These are phyloP conservation scores for Gryllus longicercus DNA, from an alignment of 2,888 invertebrate species.

Conservation along the genomic window DNA sequence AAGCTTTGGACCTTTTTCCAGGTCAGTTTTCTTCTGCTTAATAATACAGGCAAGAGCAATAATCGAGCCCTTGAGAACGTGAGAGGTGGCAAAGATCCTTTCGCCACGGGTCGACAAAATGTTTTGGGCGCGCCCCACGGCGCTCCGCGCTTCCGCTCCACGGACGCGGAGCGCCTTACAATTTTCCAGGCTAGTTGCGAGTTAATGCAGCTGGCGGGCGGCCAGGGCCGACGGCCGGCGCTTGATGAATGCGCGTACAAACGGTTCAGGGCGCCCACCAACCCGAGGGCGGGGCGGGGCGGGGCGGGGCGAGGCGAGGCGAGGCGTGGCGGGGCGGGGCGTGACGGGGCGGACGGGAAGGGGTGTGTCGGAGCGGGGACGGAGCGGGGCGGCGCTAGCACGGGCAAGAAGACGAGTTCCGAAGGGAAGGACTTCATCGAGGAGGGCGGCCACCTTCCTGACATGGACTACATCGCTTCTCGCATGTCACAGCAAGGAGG, in stretches of 20 bases:
- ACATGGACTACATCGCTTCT: slow-evolving; percentile 10
- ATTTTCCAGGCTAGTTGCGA: slow-evolving; percentile 11
- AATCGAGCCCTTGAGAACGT: too few species aligned
- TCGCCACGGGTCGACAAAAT: too few species aligned
- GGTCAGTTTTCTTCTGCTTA: too few species aligned
- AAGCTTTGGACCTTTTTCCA: too few species aligned
- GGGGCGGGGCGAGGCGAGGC: background rate
- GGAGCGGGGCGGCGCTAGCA: background rate
- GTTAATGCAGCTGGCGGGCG: background rate
- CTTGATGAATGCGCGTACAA: background rate
- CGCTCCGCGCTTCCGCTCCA: background rate
- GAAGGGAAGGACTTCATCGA: background rate
- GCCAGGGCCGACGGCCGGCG: background rate
- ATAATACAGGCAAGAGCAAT: too few species aligned
- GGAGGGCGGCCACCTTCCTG: background rate
- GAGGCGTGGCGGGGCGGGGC: background rate
- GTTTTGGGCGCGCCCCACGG: too few species aligned
- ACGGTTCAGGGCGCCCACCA: background rate
- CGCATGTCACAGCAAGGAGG: background rate
- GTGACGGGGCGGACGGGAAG: background rate
- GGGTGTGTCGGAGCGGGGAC: background rate
- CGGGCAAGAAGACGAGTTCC: background rate
- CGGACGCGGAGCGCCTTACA: background rate
- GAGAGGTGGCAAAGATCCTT: too few species aligned
- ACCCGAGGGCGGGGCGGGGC: background rate